These are phyloP conservation scores for Ceratosolen solmsi DNA, from an alignment of 1,140 invertebrate genomes.

Conservation along the genomic window DNA sequence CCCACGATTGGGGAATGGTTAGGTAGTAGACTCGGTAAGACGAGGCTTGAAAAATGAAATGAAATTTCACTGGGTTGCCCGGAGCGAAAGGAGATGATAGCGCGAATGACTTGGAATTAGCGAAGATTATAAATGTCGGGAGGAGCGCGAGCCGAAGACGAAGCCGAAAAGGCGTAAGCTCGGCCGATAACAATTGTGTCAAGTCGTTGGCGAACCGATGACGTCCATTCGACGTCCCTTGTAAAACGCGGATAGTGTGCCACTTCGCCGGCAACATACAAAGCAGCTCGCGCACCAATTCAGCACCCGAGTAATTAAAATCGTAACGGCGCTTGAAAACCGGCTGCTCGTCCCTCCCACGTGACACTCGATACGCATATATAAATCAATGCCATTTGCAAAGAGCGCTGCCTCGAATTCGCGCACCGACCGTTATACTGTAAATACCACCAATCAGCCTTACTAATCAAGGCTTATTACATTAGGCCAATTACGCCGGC, in stretches of 20 bases:
- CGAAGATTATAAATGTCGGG: neutral
- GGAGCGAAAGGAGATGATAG: neutral
- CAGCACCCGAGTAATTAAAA: slow-evolving; percentile 28
- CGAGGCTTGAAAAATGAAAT: too few species aligned
- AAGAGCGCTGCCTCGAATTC: neutral
- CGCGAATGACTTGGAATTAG: neutral
- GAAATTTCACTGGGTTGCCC: neutral
- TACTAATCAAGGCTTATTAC: neutral
- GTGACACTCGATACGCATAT: neutral
- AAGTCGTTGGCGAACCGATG: neutral
- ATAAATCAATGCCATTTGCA: neutral
- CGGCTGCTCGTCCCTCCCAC: neutral
- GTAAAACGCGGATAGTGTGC: neutral
- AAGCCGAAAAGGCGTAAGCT: neutral
- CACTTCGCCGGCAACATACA: neutral
- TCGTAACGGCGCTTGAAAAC: neutral
- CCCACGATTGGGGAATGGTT: too few species aligned
- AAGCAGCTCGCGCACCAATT: neutral
- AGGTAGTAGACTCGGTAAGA: too few species aligned
- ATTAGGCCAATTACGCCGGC: slow-evolving; percentile 14
- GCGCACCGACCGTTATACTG: neutral
- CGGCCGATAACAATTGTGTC: neutral
- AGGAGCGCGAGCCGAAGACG: too few species aligned
- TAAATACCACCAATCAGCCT: neutral
- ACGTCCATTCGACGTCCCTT: neutral